Conservation (phyloP, 2,888 invertebrate species). For the Galeopsomyia nigrocyanea region DNA sequence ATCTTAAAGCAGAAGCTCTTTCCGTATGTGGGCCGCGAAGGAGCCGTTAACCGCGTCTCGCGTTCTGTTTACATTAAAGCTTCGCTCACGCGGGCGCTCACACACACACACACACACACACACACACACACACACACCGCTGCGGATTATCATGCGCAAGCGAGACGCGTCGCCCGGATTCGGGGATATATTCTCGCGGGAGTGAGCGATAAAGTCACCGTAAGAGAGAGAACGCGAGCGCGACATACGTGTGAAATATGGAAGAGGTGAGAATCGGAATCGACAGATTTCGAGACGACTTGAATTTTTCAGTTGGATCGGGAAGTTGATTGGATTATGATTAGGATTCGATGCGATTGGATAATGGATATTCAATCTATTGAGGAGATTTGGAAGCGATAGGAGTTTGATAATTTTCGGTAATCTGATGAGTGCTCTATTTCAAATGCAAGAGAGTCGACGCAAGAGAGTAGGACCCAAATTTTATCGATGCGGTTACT, state of each 20-base stretch:
- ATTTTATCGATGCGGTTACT: too few species aligned
- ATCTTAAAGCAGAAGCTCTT: slow-evolving; percentile 20
- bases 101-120: not conserved
- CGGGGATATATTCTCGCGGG: slow-evolving; percentile 2
- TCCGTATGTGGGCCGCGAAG: not conserved
- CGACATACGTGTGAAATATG: slow-evolving; percentile 24
- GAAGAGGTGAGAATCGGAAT: slow-evolving; percentile 5
- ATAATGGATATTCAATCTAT: too few species aligned
- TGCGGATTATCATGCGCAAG: slow-evolving; percentile 33
- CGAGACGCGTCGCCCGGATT: slow-evolving; percentile 8
- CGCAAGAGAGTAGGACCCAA: too few species aligned
- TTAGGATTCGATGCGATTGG: too few species aligned
- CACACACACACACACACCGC: not conserved
- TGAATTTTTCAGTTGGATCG: slow-evolving; percentile 14
- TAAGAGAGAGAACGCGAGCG: too few species aligned
- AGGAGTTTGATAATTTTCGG: not conserved
- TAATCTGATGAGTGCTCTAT: too few species aligned
- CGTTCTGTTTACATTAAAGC: slow-evolving; percentile 39
- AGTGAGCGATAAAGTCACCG: too few species aligned
- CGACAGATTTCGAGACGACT: not conserved
- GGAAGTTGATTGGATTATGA: too few species aligned
- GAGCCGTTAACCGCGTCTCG: slow-evolving; percentile 16
- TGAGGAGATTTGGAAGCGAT: not conserved
- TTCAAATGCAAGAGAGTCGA: too few species aligned
- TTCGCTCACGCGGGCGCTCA: not conserved